Conservation (phyloP, 2,888 invertebrate genomes). For the Limnephilus auricula region DNA sequence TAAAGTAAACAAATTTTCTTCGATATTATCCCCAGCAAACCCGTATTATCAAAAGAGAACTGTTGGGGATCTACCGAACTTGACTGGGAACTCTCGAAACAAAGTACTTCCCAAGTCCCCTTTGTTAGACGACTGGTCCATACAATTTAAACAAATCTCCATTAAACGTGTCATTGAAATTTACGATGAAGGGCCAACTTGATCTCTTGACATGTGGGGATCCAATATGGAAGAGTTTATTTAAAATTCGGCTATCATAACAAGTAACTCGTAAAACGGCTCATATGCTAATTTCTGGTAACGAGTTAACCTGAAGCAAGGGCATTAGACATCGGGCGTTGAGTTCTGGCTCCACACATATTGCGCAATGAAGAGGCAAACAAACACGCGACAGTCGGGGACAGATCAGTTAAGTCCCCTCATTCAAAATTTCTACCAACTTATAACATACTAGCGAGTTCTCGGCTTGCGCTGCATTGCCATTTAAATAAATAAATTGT, state of each 20-base stretch:
- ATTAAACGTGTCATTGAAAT: conserved; percentile 18
- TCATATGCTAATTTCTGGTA: conserved; percentile 10
- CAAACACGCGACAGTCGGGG: background rate
- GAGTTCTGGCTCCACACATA: background rate
- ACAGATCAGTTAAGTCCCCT: background rate
- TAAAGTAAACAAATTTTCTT: background rate
- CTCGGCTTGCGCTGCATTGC: no score
- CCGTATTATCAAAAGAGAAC: background rate
- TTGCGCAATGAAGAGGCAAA: conserved; percentile 6
- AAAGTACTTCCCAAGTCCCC: background rate
- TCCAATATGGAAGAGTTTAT: background rate
- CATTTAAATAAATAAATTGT: no score
- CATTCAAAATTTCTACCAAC: no score
- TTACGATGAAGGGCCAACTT: conserved; percentile 12
- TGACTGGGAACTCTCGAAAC: background rate
- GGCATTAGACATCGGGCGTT: background rate
- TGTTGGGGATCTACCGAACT: background rate
- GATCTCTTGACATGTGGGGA: conserved; percentile 14
- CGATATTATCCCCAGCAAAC: background rate
- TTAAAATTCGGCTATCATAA: conserved; percentile 6
- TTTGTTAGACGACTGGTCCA: background rate
- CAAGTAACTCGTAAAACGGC: conserved; percentile 27
- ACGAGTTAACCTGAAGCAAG: conserved; percentile 2
- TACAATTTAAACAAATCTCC: conserved; percentile 23
- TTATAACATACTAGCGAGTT: no score